Conservation (phyloP, 2,888 invertebrate species). For the Nowickia ferox region DNA sequence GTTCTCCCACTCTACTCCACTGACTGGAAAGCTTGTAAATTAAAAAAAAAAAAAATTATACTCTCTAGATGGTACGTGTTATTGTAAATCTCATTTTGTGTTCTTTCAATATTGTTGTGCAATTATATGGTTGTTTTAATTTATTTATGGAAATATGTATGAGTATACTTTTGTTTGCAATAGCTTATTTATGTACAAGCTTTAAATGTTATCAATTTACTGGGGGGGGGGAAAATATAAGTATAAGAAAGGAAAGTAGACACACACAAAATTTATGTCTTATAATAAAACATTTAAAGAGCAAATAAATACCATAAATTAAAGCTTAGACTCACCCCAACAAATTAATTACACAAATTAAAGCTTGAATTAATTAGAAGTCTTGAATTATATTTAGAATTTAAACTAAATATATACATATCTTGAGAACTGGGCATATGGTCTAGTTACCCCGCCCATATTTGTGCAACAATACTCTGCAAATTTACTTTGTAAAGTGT, state of each 20-base stretch:
- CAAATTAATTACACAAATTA: no score
- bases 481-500: no score
- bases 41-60: no score
- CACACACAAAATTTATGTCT: neutral
- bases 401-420: no score
- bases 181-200: constrained; percentile 48
- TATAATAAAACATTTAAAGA: neutral
- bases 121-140: constrained; percentile 56
- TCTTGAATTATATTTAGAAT: no score
- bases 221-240: neutral
- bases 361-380: no score
- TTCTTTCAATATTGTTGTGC: constrained; percentile 26
- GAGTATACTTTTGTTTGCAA: constrained; percentile 37
- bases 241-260: neutral
- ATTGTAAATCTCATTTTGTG: neutral
- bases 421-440: no score
- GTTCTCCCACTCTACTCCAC: neutral
- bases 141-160: constrained; percentile 38
- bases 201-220: constrained; percentile 40
- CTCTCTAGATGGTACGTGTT: constrained; percentile 27
- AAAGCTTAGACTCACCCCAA: no score
- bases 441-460: no score
- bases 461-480: no score
- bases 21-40: neutral
- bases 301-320: no score